Percentiles rank a stretch among this genome's conserved stretches.
These are phyloP conservation scores for Lytechinus pictus DNA, from an alignment of 35 echinoderm and acorn worm species.

Conservation along the genomic window DNA sequence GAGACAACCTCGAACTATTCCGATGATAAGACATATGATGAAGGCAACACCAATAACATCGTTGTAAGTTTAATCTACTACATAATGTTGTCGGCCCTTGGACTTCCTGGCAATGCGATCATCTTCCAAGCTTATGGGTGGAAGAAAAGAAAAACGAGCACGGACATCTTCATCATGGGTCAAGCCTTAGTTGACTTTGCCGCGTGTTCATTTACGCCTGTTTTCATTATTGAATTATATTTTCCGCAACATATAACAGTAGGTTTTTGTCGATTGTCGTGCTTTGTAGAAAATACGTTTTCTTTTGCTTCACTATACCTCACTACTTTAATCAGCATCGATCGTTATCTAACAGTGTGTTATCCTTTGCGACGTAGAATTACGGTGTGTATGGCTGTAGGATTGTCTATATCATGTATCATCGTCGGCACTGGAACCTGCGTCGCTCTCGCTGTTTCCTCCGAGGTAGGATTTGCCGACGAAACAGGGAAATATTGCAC, in stretches of 20 bases:
- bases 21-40: no score
- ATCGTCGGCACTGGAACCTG: no score
- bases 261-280: background rate
- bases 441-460: no score
- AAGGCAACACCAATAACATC: no score
- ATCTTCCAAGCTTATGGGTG: background rate
- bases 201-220: background rate
- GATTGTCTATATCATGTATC: no score
- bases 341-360: conserved; percentile 28
- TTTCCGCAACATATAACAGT: background rate
- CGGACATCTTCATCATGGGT: background rate
- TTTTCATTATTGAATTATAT: background rate
- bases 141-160: conserved; percentile 13
- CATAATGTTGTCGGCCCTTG: background rate
- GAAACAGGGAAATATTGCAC: no score
- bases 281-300: background rate
- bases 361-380: background rate
- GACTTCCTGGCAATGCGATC: background rate
- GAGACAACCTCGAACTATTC: no score
- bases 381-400: background rate
- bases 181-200: background rate
- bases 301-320: background rate
- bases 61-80: background rate
- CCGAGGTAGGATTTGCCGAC: no score
- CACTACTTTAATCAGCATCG: conserved; percentile 17